phyloP scores from a whole-genome alignment of 2,797 vertebrate species.

The Trematocara caparti region DNA sequence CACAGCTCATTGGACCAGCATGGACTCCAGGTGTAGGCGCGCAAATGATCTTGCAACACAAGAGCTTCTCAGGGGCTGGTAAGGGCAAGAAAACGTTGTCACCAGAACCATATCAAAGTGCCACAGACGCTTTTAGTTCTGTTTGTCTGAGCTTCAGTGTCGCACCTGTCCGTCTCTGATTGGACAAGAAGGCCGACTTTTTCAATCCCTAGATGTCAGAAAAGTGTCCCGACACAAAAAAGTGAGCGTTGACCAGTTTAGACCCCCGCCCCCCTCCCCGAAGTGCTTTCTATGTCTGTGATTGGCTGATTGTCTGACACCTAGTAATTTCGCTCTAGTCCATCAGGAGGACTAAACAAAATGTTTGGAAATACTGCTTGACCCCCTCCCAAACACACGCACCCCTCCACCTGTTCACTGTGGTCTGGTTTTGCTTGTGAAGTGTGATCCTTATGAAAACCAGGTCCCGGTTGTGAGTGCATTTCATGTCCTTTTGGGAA shows the following conservation, averaged over 20 bases:
- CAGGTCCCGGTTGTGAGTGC: constrained; percentile 21
- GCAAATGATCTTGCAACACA: background rate
- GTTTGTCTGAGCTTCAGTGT: background rate
- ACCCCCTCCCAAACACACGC: background rate
- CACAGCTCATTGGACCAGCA: constrained; percentile 24
- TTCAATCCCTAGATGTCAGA: background rate
- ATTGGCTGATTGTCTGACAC: background rate
- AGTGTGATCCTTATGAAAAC: background rate
- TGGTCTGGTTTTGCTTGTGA: background rate
- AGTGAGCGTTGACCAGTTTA: background rate
- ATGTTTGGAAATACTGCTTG: background rate
- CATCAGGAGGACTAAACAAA: background rate
- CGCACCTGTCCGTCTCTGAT: background rate
- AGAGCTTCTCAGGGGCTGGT: constrained; percentile 38
- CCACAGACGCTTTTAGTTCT: background rate
- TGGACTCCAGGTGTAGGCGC: constrained; percentile 11
- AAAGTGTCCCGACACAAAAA: background rate
- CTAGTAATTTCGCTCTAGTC: background rate
- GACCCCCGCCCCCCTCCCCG: rapidly evolving
- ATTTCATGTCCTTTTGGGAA: constrained; percentile 25
- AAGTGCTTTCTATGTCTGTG: background rate
- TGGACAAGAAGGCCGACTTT: background rate
- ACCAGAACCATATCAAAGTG: background rate
- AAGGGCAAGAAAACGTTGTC: background rate
- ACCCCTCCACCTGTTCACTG: background rate